Evolutionary conservation across 2,888 invertebrate species (phyloP).

Genomic region (Eustalomyia histrio): DNA sequence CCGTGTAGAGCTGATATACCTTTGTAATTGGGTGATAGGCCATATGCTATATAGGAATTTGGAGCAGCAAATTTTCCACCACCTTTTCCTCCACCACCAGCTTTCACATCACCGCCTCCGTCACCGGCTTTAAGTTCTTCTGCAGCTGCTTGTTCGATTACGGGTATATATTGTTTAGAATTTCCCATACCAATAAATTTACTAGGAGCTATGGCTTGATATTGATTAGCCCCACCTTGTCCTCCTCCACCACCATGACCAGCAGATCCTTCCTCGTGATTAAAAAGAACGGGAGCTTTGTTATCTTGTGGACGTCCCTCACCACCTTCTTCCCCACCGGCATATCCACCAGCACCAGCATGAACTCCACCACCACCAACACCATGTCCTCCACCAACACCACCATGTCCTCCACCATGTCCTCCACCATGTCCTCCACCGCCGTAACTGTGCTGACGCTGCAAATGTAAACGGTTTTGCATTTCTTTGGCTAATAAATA

Average conservation of each 20-base stretch:
- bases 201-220: constrained; percentile 67
- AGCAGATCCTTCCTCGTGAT: constrained; percentile 68
- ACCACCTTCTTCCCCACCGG: constrained; percentile 20
- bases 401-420: constrained; percentile 8
- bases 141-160: constrained; percentile 69
- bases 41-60: constrained; percentile 71
- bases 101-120: constrained; percentile 27
- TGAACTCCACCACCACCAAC: constrained; percentile 15
- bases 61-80: constrained; percentile 63
- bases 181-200: constrained; percentile 75
- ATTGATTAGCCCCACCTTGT: constrained; percentile 62
- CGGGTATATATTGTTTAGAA: constrained; percentile 75
- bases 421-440: background rate
- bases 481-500: constrained; percentile 79
- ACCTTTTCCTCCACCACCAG: constrained; percentile 18
- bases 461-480: constrained; percentile 71
- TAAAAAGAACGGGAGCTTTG: constrained; percentile 77
- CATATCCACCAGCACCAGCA: constrained; percentile 1
- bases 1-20: constrained; percentile 51
- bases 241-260: constrained; percentile 36
- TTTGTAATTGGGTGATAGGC: constrained; percentile 76
- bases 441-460: constrained; percentile 67
- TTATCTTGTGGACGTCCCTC: constrained; percentile 72
- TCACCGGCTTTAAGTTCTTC: constrained; percentile 64
- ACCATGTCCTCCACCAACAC: background rate